phyloP scores from a whole-genome alignment of 2,888 invertebrate genomes.

The Trachelus tabidus region DNA sequence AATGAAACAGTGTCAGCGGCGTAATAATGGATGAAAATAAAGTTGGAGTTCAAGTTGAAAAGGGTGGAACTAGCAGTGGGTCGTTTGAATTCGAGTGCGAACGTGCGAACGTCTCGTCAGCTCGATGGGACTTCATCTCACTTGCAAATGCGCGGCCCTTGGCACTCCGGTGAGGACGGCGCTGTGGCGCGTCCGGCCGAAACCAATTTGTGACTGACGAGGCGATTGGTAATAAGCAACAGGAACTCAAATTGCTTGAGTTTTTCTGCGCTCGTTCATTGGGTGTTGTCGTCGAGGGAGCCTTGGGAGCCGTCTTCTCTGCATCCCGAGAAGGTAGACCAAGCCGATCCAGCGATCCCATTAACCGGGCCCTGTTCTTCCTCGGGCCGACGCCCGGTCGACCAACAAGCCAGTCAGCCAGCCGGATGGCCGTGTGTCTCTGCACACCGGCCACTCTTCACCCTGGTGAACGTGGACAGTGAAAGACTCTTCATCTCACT shows the following conservation, averaged over 20 bases:
- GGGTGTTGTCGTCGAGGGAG: constrained; percentile 55
- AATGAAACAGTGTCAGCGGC: no score
- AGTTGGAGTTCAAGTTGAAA: no score
- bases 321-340: constrained; percentile 16
- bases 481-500: no score
- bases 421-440: constrained; percentile 31
- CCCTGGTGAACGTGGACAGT: no score
- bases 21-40: no score
- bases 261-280: constrained; percentile 62
- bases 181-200: constrained; percentile 30
- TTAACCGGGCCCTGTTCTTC: constrained; percentile 45
- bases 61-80: no score
- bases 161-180: neutral
- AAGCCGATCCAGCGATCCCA: constrained; percentile 45
- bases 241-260: constrained; percentile 61
- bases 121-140: constrained; percentile 49
- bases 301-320: neutral
- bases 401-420: neutral
- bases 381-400: constrained; percentile 29
- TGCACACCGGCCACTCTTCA: constrained; percentile 20
- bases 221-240: constrained; percentile 64
- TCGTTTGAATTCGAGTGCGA: no score
- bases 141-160: constrained; percentile 48
- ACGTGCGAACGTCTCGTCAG: constrained; percentile 32
- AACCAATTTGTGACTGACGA: constrained; percentile 65